Conservation (phyloP, 2,888 invertebrate genomes). For the Eristalis arbustorum region DNA sequence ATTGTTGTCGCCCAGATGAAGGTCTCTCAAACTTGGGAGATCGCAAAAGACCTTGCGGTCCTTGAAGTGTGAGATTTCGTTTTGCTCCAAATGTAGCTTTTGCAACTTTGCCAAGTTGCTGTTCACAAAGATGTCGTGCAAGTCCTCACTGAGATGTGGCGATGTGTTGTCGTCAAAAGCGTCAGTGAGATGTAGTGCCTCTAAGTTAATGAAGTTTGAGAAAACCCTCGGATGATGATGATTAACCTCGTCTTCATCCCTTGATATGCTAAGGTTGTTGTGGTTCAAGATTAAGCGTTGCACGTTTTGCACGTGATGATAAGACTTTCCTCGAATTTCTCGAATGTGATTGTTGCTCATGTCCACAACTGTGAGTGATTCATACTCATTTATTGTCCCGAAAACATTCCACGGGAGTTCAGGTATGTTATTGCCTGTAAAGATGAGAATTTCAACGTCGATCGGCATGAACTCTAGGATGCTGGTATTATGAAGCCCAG, state of each 20-base stretch:
- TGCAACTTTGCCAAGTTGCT: conserved; percentile 84
- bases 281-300: conserved; percentile 86
- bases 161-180: conserved; percentile 86
- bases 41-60: conserved; percentile 87
- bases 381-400: conserved; percentile 83
- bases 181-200: conserved; percentile 86
- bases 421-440: conserved; percentile 85
- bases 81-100: conserved; percentile 88
- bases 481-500: conserved; percentile 82
- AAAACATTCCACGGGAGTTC: conserved; percentile 87
- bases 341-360: conserved; percentile 87
- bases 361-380: conserved; percentile 84
- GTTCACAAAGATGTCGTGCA: conserved; percentile 87
- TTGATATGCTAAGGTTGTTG: conserved; percentile 85
- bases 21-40: conserved; percentile 84
- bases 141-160: conserved; percentile 83
- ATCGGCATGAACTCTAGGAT: conserved; percentile 84
- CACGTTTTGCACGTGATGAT: conserved; percentile 87
- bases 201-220: conserved; percentile 86
- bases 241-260: conserved; percentile 81
- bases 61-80: conserved; percentile 85
- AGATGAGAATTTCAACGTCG: conserved; percentile 86
- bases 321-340: conserved; percentile 87
- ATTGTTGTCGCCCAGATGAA: conserved; percentile 86
- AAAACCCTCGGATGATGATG: conserved; percentile 86